Evolutionary conservation across 2,797 vertebrate genomes (phyloP), one percentile per base, ranked within the genome.

Genomic region (Pelodytes ibericus): DNA sequence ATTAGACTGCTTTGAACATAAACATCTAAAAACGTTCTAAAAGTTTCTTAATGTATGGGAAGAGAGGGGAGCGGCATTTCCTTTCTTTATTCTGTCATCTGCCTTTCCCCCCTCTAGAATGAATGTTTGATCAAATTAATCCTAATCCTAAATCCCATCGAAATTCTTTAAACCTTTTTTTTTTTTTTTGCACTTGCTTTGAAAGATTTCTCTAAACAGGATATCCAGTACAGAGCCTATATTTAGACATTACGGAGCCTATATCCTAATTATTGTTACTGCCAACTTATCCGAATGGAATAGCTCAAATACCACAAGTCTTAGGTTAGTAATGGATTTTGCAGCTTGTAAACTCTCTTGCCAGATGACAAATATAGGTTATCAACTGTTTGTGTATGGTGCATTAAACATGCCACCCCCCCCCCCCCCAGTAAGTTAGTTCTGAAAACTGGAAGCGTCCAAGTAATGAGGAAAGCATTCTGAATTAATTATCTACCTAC

Each of bases 81-180:
- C 73, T 36, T 49, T 30, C 72, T 74, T 74, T 74, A 29, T 68
- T 69, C 64, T 68, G 16, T 22, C 60, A 11, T 53, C 58, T 24
- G 25, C 27, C 53, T 27, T 59, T 44, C 18, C 24, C 18, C 2
- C 56, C 25, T 62, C 4, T 24, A 7, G 24, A 39, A 53, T 53
- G 49, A 22, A 51, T 29, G 60, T 65, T 57, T 58, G 26, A 67
- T 58, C 39, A 16, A 30, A 13, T 20, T 47, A 59, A 66, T 58
- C 59, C 33, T 41, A 25, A 13, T 74, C 33, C 41, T 74, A 13
- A 64, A 65, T 64, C 56, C 8, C 31, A 58, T 57, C 36, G 2
- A 18, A 24, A 36, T 18, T 57, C 22, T 20, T 36, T 24, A n/a
- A 10, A 18, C 20, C 7, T 57, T 44, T 44, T 13, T 44, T 44